phyloP scores from a whole-genome alignment of 1,140 invertebrate species.

The Paralvinella palmiformis region DNA sequence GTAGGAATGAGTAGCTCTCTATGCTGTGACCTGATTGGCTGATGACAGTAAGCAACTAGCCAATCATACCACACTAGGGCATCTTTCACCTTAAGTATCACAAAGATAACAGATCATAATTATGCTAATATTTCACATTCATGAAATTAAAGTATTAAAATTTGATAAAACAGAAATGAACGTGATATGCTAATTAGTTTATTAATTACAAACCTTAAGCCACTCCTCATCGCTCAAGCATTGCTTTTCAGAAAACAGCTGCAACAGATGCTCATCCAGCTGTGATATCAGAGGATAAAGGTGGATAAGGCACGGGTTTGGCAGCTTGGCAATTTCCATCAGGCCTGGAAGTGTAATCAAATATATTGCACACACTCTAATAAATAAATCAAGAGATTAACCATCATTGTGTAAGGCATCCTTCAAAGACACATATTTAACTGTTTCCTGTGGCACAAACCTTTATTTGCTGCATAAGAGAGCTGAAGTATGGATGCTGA shows the following conservation, averaged over 20 bases:
- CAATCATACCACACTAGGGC: constrained; percentile 22
- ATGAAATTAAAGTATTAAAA: too few species aligned
- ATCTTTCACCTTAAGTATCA: constrained; percentile 22
- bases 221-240: background rate
- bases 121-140: too few species aligned
- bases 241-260: background rate
- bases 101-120: background rate
- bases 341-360: background rate
- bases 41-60: constrained; percentile 25
- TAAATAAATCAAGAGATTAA: too few species aligned
- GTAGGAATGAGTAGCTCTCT: constrained; percentile 14
- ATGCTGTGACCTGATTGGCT: background rate
- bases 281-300: background rate
- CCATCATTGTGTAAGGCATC: too few species aligned
- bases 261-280: background rate
- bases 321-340: background rate
- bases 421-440: too few species aligned
- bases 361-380: too few species aligned
- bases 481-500: too few species aligned
- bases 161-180: too few species aligned
- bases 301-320: background rate
- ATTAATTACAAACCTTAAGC: too few species aligned
- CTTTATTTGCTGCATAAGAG: too few species aligned
- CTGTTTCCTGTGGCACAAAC: too few species aligned
- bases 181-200: too few species aligned